Evolutionary conservation across 2,888 invertebrate species (phyloP), one percentile per base, ranked within the genome.

Genomic region (Aphrophora alni): DNA sequence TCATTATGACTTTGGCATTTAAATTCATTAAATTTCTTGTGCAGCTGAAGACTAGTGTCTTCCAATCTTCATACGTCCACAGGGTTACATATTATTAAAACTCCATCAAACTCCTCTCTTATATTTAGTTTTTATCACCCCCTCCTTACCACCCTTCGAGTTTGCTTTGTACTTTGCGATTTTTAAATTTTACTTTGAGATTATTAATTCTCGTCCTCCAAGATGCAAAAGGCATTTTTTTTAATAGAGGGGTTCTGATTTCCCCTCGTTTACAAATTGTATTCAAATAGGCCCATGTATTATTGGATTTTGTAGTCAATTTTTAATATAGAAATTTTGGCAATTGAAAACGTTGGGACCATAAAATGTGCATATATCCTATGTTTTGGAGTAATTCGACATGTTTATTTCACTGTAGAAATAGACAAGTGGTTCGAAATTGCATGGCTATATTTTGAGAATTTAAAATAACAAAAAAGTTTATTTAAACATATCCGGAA

Each of bases 1-100:
- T 78, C 78, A 72, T 72, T 78, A 78, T 26, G 59, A 51, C 27
- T 72, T 78, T 51, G 78, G 78, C 72, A 78, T 78, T 78, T 78
- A 78, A 78, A 78, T 78, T 78, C 78, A 78, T 78, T 78, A 72
- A 72, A 51, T 33, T 28, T 59, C 71, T 71, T 27, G 70, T 38
- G 26, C 33, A 24, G 71, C 72, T n/a, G 59, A 77, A 77, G 70
- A 77, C 28, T 70, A 70, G 71, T 44, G 71, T 70, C 70, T n/a
- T n/a, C n/a, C n/a, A n/a, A n/a, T n/a, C n/a, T n/a, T 72, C 72
- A 72, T 72, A 78, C 59, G 38, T 51, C 27, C 21, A n/a, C 72
- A 21, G 5, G n/a, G 78, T 21, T 21, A 59, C 59, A 59, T 21
- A 21, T 78, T 78, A 78, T 78, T 78, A 78, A 78, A 78, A 72